Percentiles rank a stretch among this genome's conserved stretches.
phyloP scores from a whole-genome alignment of 2,797 vertebrate genomes.

The Myotis findleyi region DNA sequence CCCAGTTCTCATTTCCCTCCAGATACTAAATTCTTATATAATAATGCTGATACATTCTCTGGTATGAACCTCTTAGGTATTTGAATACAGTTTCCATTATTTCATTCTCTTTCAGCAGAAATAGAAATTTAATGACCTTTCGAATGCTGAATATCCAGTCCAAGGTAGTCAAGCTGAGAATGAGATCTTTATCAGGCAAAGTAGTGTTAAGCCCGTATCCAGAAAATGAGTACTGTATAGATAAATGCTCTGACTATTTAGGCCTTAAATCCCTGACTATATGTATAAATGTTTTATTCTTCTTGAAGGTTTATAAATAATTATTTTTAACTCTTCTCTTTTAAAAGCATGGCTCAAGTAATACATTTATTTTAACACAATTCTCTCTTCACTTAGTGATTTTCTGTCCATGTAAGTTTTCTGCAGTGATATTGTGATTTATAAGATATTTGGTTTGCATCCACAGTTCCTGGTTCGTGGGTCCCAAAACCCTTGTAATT shows the following conservation, averaged over 20 bases:
- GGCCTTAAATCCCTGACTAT: not conserved
- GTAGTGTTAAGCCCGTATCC: not conserved
- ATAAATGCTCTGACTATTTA: conserved; percentile 16
- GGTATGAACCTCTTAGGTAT: not conserved
- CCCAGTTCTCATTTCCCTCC: not conserved
- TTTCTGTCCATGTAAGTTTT: not conserved
- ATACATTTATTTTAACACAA: not conserved
- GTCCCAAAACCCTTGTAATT: not conserved
- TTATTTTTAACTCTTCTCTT: not conserved
- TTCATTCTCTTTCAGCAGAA: conserved; percentile 34
- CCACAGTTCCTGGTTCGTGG: not conserved
- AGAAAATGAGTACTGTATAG: not conserved
- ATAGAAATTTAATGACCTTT: not conserved
- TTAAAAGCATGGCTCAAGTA: not conserved
- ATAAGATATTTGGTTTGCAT: not conserved
- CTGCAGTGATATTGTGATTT: not conserved
- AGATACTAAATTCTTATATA: not conserved
- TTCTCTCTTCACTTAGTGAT: not conserved
- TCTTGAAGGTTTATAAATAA: not conserved
- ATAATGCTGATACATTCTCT: not conserved
- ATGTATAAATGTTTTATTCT: not conserved
- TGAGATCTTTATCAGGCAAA: not conserved
- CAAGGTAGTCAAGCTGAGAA: not conserved
- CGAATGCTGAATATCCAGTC: not conserved
- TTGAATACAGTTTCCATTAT: not conserved